Conservation (phyloP, 2,113 vertebrate genomes). For the Macroglossus sobrinus region DNA sequence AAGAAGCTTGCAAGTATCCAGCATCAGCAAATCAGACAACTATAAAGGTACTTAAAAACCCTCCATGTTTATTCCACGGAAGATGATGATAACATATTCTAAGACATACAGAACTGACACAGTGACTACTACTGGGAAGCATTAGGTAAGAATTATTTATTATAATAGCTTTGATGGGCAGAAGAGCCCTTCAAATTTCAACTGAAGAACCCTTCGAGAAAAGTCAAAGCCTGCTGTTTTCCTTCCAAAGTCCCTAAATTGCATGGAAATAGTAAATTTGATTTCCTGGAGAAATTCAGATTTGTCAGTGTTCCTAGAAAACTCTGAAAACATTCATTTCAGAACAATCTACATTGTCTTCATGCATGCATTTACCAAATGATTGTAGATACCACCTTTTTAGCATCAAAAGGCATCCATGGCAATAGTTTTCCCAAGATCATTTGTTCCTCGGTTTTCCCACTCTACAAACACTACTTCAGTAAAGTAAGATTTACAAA, state of each 20-base stretch:
- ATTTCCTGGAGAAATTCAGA: slow-evolving; percentile 40
- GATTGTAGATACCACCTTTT: not conserved
- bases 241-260: slow-evolving; percentile 28
- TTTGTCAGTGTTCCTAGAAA: not conserved
- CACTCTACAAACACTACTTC: not conserved
- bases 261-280: not conserved
- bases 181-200: slow-evolving; percentile 32
- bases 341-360: slow-evolving; percentile 6
- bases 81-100: slow-evolving; percentile 9
- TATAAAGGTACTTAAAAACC: slow-evolving; percentile 1
- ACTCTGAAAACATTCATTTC: slow-evolving; percentile 36
- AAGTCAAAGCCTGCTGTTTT: slow-evolving; percentile 46
- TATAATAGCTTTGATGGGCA: slow-evolving; percentile 28
- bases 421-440: not conserved
- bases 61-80: not conserved
- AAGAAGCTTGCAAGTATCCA: not conserved
- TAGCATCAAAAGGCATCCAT: not conserved
- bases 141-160: slow-evolving; percentile 48
- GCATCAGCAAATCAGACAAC: slow-evolving; percentile 29
- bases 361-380: slow-evolving; percentile 1
- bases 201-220: not conserved
- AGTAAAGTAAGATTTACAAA: slow-evolving; percentile 21
- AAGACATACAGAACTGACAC: not conserved
- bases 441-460: not conserved
- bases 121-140: slow-evolving; percentile 13